A percentile compares a stretch with the other conserved stretches of the same genome.
Conservation (phyloP, 2,797 vertebrate genomes). For the Chromobotia macracanthus region DNA sequence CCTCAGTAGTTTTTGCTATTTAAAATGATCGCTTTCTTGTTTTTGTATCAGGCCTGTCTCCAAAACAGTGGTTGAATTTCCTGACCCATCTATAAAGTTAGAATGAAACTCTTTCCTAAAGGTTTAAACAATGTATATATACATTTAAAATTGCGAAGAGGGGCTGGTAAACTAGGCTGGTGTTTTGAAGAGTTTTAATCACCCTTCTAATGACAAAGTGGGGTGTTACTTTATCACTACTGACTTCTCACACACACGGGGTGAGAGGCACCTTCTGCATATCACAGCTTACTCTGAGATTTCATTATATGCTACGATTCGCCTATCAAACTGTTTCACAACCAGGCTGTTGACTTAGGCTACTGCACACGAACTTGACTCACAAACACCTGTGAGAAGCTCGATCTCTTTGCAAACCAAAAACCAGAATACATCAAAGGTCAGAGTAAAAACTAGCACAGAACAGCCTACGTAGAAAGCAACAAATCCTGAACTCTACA, state of each 20-base stretch:
- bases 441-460: background rate
- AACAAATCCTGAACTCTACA: background rate
- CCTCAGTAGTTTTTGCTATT: background rate
- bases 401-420: conserved; percentile 5
- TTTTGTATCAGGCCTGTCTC: conserved; percentile 17
- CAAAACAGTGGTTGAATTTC: conserved; percentile 45
- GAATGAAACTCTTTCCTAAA: background rate
- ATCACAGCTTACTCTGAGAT: background rate
- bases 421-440: conserved; percentile 29
- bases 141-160: background rate
- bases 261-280: background rate
- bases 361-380: background rate
- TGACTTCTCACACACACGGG: background rate
- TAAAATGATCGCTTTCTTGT: background rate
- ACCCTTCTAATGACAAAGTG: background rate
- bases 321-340: background rate
- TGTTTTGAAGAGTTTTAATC: background rate
- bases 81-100: background rate
- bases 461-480: background rate
- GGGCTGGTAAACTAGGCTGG: background rate
- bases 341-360: background rate
- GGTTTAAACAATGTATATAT: background rate
- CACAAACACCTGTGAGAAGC: conserved; percentile 23
- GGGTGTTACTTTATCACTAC: background rate
- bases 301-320: no score